These are phyloP conservation scores for Emberiza fucata DNA, from an alignment of 2,113 vertebrate species.

Conservation along the genomic window DNA sequence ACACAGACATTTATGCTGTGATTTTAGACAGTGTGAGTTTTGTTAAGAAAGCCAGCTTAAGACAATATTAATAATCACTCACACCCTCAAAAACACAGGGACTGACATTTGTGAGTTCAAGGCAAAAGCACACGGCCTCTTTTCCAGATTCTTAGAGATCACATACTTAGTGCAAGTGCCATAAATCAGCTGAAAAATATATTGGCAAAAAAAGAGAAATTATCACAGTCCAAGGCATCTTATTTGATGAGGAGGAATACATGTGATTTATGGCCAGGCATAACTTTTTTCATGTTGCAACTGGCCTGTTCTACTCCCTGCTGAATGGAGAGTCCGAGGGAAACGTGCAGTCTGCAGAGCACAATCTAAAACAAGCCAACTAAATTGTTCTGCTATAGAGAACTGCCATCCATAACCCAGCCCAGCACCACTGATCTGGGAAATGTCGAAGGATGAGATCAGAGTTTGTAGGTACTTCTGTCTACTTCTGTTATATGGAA, in stretches of 20 bases:
- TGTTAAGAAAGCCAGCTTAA: constrained; percentile 7
- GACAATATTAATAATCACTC: neutral
- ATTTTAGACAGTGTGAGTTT: constrained; percentile 10
- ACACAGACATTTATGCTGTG: neutral
- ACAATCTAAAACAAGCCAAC: neutral
- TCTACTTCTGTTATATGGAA: neutral
- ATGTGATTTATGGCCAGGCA: neutral
- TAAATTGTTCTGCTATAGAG: neutral
- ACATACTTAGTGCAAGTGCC: neutral
- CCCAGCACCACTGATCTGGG: neutral
- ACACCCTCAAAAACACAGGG: neutral
- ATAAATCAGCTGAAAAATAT: constrained; percentile 30
- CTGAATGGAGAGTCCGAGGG: neutral
- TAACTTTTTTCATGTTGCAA: neutral
- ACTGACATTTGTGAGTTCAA: constrained; percentile 17
- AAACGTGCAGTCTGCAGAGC: neutral
- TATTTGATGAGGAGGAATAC: neutral
- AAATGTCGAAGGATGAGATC: neutral
- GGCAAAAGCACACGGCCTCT: neutral
- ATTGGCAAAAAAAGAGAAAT: neutral
- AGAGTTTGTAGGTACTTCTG: neutral
- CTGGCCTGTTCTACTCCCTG: neutral
- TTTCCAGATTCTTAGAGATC: constrained; percentile 26
- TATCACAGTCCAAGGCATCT: neutral
- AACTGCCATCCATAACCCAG: neutral